Conservation (phyloP, 1,140 invertebrate species). For the Trichogramma pretiosum region DNA sequence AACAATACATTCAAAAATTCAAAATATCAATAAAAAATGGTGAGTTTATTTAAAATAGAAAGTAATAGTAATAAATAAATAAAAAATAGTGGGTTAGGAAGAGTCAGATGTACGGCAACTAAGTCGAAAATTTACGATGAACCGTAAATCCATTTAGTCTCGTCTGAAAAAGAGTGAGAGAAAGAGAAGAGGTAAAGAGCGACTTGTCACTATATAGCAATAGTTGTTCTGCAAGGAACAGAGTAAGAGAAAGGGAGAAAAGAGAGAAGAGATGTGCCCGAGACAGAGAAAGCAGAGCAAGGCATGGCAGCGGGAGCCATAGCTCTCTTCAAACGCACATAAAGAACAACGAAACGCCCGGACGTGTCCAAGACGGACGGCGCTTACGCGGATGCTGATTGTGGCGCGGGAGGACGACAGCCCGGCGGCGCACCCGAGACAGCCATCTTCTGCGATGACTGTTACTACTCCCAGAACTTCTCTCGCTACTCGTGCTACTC, state of each 20-base stretch:
- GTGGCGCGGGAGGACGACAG: slow-evolving; percentile 17
- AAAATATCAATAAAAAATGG: too few species aligned
- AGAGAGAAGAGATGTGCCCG: neutral
- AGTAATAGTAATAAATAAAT: too few species aligned
- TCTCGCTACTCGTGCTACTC: too few species aligned
- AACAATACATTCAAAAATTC: too few species aligned
- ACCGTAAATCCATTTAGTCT: slow-evolving; percentile 17
- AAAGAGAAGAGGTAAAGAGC: slow-evolving; percentile 3
- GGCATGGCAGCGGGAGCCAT: too few species aligned
- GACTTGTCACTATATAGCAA: too few species aligned
- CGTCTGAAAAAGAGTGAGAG: slow-evolving; percentile 1
- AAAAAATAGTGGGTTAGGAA: too few species aligned
- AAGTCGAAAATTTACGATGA: slow-evolving; percentile 15
- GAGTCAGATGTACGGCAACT: slow-evolving; percentile 4
- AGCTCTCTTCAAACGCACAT: slow-evolving; percentile 32
- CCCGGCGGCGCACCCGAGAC: neutral
- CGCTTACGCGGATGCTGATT: slow-evolving; percentile 34
- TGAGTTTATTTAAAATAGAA: too few species aligned
- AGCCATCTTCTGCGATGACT: neutral
- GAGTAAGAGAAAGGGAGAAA: neutral
- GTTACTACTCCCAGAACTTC: too few species aligned
- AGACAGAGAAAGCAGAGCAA: slow-evolving; percentile 8
- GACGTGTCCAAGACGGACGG: slow-evolving; percentile 37
- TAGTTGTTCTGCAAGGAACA: slow-evolving; percentile 3
- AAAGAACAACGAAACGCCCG: slow-evolving; percentile 36